phyloP scores from a whole-genome alignment of 2,113 vertebrate genomes.

The Myocastor coypus region DNA sequence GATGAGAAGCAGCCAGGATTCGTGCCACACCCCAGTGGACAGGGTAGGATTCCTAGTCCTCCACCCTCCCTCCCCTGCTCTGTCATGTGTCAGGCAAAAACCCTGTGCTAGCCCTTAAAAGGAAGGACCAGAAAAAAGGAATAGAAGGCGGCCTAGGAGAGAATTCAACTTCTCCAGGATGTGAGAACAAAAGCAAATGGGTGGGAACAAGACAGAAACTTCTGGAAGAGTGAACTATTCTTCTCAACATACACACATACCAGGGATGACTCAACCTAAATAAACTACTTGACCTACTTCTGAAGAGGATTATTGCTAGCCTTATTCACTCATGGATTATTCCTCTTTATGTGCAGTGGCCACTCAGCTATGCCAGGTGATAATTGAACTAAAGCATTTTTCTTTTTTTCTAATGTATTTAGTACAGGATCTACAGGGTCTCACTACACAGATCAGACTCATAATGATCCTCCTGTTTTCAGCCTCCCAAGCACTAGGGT shows the following conservation, averaged over 20 bases:
- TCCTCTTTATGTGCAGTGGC: neutral
- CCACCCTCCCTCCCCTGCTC: neutral
- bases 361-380: neutral
- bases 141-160: neutral
- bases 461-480: no score
- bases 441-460: no score
- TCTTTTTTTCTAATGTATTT: neutral
- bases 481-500: no score
- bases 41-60: accelerated
- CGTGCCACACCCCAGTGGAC: neutral
- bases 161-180: neutral
- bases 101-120: neutral
- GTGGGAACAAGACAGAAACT: neutral
- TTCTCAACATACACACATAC: neutral
- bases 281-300: slow-evolving; percentile 65
- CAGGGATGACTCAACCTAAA: slow-evolving; percentile 36
- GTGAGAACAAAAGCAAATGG: neutral
- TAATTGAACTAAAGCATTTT: slow-evolving; percentile 6
- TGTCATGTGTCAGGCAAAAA: neutral
- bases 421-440: no score
- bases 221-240: neutral
- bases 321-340: neutral
- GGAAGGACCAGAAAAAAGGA: neutral
- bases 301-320: neutral
- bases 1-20: accelerated